Evolutionary conservation across 2,888 invertebrate species (phyloP).

Genomic region (Dasysyrphus tricinctus): DNA sequence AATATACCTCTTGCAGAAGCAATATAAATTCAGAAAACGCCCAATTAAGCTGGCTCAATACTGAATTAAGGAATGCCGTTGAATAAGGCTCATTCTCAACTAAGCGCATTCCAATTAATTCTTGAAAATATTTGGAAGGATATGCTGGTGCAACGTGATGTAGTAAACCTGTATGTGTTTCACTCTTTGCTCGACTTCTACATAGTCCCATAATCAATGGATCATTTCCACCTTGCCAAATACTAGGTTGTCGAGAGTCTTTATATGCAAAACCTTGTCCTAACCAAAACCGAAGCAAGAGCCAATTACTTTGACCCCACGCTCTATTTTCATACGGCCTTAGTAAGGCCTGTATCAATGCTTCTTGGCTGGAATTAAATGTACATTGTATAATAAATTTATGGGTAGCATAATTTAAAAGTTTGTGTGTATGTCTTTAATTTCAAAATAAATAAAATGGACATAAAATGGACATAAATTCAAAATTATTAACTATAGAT

Average conservation of each 20-base stretch:
- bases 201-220: constrained; percentile 80
- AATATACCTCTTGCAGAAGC: constrained; percentile 89
- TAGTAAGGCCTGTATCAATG: constrained; percentile 88
- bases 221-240: constrained; percentile 84
- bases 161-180: constrained; percentile 82
- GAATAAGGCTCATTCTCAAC: constrained; percentile 86
- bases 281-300: constrained; percentile 92
- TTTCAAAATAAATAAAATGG: too few species aligned
- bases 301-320: constrained; percentile 94
- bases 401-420: too few species aligned
- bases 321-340: constrained; percentile 92
- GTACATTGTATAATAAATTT: too few species aligned
- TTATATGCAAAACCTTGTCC: constrained; percentile 92
- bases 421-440: too few species aligned
- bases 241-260: constrained; percentile 85
- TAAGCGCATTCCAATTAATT: constrained; percentile 87
- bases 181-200: constrained; percentile 82
- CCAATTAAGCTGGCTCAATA: constrained; percentile 93
- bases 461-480: too few species aligned
- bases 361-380: constrained; percentile 84
- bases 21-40: constrained; percentile 94
- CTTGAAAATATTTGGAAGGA: constrained; percentile 82
- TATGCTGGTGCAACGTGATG: constrained; percentile 83
- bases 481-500: too few species aligned
- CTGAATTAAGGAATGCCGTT: constrained; percentile 89